Conservation (phyloP, 2,888 invertebrate species). For the Chymomyza caudatula region DNA sequence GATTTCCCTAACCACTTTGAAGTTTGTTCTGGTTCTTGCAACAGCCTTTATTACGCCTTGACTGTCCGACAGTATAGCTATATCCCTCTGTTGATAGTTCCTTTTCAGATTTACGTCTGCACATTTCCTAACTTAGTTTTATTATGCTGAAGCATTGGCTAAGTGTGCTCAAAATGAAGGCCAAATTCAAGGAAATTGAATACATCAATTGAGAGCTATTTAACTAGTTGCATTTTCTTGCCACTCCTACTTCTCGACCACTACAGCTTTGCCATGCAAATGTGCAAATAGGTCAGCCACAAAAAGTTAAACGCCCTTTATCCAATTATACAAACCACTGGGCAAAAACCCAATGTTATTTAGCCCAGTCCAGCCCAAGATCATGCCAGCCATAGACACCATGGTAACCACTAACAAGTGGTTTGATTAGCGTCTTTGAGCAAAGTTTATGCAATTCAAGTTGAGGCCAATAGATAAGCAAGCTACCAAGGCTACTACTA, state of each 20-base stretch:
- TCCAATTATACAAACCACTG: conserved; percentile 57
- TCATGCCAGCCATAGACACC: conserved; percentile 1
- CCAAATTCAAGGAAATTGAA: conserved; percentile 47
- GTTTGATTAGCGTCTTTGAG: conserved; percentile 7
- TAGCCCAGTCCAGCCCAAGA: neutral
- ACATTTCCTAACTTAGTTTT: too few species aligned
- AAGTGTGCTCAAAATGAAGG: conserved; percentile 21
- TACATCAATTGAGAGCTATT: conserved; percentile 33
- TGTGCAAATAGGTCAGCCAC: conserved; percentile 43
- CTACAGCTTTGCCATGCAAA: conserved; percentile 45
- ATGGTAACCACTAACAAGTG: conserved; percentile 24
- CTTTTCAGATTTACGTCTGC: too few species aligned
- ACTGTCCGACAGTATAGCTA: too few species aligned
- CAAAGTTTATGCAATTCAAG: neutral
- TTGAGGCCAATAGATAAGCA: neutral
- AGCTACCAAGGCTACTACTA: neutral
- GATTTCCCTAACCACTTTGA: too few species aligned
- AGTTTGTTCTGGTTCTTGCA: too few species aligned
- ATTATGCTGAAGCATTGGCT: too few species aligned
- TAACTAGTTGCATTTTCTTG: conserved; percentile 13
- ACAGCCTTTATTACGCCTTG: too few species aligned
- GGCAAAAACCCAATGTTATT: conserved; percentile 6
- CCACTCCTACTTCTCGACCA: neutral
- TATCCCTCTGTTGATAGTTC: too few species aligned
- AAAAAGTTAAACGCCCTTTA: conserved; percentile 23